Evolutionary conservation across 2,797 vertebrate genomes (phyloP).

Genomic region (Chaenodraco wilsoni): DNA sequence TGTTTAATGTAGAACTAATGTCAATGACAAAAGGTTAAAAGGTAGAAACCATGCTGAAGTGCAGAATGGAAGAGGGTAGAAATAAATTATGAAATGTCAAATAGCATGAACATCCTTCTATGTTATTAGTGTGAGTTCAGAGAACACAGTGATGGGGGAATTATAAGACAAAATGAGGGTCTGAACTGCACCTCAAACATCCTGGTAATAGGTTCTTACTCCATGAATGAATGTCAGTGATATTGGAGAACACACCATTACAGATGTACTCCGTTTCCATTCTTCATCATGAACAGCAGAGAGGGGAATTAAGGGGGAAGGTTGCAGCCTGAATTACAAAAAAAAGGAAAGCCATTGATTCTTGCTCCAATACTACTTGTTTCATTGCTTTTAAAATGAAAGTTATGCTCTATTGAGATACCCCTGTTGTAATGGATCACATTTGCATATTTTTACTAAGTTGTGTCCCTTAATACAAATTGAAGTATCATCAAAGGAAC

Average conservation of each 20-base stretch:
- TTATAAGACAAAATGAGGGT: constrained; percentile 39
- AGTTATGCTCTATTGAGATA: constrained; percentile 23
- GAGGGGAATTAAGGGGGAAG: constrained; percentile 3
- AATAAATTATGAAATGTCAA: constrained; percentile 19
- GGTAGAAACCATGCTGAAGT: neutral
- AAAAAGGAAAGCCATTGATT: constrained; percentile 37
- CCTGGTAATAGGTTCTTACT: constrained; percentile 64
- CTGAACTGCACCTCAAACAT: constrained; percentile 59
- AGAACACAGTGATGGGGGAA: constrained; percentile 29
- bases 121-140: constrained; percentile 41
- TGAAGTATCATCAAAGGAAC: constrained; percentile 3
- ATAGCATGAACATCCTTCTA: constrained; percentile 22
- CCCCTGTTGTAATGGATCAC: constrained; percentile 17
- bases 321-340: constrained; percentile 18
- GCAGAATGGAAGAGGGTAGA: neutral
- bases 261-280: constrained; percentile 52
- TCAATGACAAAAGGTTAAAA: constrained; percentile 1
- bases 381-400: constrained; percentile 46
- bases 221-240: constrained; percentile 58
- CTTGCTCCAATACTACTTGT: constrained; percentile 26
- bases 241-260: constrained; percentile 57
- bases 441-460: constrained; percentile 12
- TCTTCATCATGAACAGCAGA: constrained; percentile 39
- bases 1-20: constrained; percentile 7
- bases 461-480: constrained; percentile 13